Evolutionary conservation across 2,888 invertebrate species (phyloP).

Genomic region (Ophraella communa): DNA sequence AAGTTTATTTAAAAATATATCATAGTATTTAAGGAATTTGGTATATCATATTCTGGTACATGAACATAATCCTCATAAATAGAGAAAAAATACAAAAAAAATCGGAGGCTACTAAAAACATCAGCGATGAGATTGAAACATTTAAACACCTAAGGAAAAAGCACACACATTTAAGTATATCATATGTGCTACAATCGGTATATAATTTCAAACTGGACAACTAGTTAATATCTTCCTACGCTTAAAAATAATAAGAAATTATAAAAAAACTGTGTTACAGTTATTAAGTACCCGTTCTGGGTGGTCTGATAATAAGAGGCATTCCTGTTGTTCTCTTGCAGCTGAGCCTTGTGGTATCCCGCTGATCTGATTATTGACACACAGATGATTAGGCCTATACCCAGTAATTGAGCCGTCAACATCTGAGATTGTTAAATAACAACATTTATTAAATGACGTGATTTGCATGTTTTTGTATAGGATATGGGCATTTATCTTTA

Average conservation of each 20-base stretch:
- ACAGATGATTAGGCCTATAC: slow-evolving; percentile 38
- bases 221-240: background rate
- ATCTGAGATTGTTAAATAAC: slow-evolving; percentile 40
- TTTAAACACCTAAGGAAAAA: no score
- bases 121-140: no score
- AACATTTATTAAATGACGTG: slow-evolving; percentile 44
- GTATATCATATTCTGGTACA: no score
- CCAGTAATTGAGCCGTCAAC: slow-evolving; percentile 47
- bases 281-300: slow-evolving; percentile 27
- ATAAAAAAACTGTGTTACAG: background rate
- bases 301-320: slow-evolving; percentile 38
- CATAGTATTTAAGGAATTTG: no score
- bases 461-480: slow-evolving; percentile 41
- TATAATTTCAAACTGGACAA: background rate
- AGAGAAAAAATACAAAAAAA: no score
- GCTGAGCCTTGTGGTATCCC: slow-evolving; percentile 28
- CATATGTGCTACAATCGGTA: background rate
- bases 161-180: no score
- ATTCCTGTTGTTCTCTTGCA: slow-evolving; percentile 33
- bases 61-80: no score
- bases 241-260: background rate
- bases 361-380: slow-evolving; percentile 38
- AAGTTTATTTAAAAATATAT: no score
- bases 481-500: slow-evolving; percentile 1
- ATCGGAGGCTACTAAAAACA: no score